These are phyloP conservation scores for Montifringilla adamsi DNA, from an alignment of 2,113 vertebrate species.

Conservation along the genomic window DNA sequence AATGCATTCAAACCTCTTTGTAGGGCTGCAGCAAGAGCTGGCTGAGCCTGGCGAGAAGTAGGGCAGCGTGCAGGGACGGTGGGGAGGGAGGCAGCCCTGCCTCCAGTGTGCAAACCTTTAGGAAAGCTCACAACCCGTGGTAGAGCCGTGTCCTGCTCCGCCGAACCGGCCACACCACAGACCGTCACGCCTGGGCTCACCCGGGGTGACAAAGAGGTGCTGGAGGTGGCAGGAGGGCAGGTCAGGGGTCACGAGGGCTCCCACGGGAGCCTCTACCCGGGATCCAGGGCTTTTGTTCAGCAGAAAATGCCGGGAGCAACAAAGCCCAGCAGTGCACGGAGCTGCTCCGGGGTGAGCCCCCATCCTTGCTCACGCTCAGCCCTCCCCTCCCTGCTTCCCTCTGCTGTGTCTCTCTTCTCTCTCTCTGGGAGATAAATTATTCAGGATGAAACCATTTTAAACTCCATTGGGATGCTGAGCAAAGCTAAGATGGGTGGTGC, in stretches of 20 bases:
- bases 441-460: slow-evolving; percentile 63
- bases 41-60: slow-evolving; percentile 6
- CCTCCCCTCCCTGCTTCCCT: neutral
- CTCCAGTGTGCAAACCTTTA: neutral
- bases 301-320: neutral
- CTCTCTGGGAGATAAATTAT: slow-evolving; percentile 50
- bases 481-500: slow-evolving; percentile 58
- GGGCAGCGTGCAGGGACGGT: neutral
- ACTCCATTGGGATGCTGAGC: slow-evolving; percentile 44
- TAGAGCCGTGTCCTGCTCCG: rapidly evolving
- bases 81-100: neutral
- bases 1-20: slow-evolving; percentile 18
- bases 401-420: neutral
- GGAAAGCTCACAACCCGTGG: neutral
- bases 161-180: rapidly evolving
- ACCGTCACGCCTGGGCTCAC: rapidly evolving
- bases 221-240: neutral
- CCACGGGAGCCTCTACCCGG: neutral
- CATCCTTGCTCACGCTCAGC: neutral
- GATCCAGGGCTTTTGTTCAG: neutral
- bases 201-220: neutral
- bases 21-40: neutral
- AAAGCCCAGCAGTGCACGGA: neutral
- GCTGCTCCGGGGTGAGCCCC: neutral
- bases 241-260: slow-evolving; percentile 24